Evolutionary conservation across 1,140 invertebrate species (phyloP), one percentile per base, ranked within the genome.

Genomic region (Drosophila rhopaloa): DNA sequence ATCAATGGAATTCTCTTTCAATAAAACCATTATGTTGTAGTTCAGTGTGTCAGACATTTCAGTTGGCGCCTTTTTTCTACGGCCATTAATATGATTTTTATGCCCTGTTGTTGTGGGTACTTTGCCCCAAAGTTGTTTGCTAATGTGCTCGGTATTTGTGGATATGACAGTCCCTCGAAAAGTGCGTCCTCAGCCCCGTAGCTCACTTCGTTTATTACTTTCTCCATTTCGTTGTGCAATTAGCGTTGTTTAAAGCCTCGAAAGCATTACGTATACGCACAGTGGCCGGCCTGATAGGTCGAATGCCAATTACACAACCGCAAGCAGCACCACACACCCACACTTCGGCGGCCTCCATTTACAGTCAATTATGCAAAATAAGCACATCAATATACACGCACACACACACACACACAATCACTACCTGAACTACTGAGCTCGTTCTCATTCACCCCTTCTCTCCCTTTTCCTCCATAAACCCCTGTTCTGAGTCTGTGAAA

Each of bases 321-420:
- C 82, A 86, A 81, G n/a, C 50, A 29, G 11, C 13, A 40, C n/a
- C 47, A 8, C 29, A 19, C 70, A 13, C 55, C 9, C 55, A 44
- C 9, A 37, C 41, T 44, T 55, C 48, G 66, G 57, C 24, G 43
- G 46, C 62, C 46, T 50, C 66, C 61, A 88, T 88, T 86, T 76
- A 68, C 66, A 88, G 71, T 82, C 76, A 66, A 86, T 86, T 86
- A 88, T 86, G 83, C 83, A 88, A 88, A 88, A 82, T 73, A 79
- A 76, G 78, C 81, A 77, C 76, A 79, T 63, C 60, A 72, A 83
- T 71, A 57, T 43, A 66, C 50, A 32, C 48, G 59, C 16, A 50
- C 32, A 72, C 47, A 54, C 16, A 50, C 32, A 72, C 47, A 54
- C 27, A 24, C 41, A 54, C 51, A 60, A 27, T 50, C n/a, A 37